Base-by-base conservation (phyloP, 2,797 vertebrate species). In the Micromesistius poutassou region DNA sequence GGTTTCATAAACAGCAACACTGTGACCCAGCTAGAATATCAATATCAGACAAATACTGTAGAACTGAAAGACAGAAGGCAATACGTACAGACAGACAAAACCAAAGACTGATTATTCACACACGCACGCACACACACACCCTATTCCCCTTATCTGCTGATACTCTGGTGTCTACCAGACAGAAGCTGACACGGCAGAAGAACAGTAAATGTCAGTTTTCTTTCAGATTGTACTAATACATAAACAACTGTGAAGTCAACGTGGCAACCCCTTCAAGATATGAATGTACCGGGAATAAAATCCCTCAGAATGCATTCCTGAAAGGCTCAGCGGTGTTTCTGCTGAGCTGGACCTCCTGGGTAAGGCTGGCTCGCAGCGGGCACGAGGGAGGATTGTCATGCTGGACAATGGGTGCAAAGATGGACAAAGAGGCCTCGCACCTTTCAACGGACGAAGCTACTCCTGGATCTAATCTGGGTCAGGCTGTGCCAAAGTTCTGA, bases 1-100 rank as follows among this genome's bases (percentile, higher is more conserved):
- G 36, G 22, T 76, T 70, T 81, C 74, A 81, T 62, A 83, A 78
- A 71, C 78, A 68, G 55, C 55, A 80, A 81, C 71, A 81, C 78
- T 85, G 70, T 84, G 79, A 40, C 79, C 74, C 42, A 73, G 73
- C 77, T 77, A 79, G 35, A 89, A 86, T 62, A 83, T 46, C 16
- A 78, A 82, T 88, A 84, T 84, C 75, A 35, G 78, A 76, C 68
- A 71, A 71, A 85, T 78, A 76, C 73, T 81, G 76, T 84, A 78
- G 87, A 80, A 82, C 46, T 79, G 46, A 71, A 36, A 79, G 70
- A 77, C 73, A 35, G 33, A 35, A 35, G 33, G 33, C 5, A 35
- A 35, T 35, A 35, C 33, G 33, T 35, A 80, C 82, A 87, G 83
- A 85, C 82, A 87, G 76, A 77, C 74, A n/a, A 55, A n/a, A 55